Conservation (phyloP, 2,797 vertebrate species). For the Cuniculus paca region DNA sequence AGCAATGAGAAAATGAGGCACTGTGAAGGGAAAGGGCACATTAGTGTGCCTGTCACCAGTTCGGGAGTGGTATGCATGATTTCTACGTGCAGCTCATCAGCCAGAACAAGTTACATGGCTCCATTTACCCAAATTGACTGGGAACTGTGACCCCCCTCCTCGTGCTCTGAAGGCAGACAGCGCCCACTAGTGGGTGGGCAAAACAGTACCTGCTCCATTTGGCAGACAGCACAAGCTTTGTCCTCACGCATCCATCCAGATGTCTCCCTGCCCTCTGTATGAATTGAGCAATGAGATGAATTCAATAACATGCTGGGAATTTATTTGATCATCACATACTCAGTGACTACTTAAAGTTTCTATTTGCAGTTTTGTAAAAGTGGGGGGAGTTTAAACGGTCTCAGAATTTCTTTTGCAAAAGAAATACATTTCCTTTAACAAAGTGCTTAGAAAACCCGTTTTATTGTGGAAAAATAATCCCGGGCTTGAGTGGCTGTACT, state of each 20-base stretch:
- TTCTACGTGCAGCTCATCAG: neutral
- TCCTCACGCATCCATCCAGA: too few species aligned
- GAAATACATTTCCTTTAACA: neutral
- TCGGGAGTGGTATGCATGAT: neutral
- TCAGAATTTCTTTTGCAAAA: neutral
- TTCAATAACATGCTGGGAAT: neutral
- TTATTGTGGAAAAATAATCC: neutral
- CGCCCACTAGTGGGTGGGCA: too few species aligned
- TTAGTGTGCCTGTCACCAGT: neutral
- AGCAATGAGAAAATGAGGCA: neutral
- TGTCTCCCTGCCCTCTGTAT: too few species aligned
- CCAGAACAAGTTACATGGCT: neutral
- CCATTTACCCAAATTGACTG: neutral
- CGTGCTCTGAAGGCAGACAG: neutral
- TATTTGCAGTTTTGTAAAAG: neutral
- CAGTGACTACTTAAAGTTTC: neutral
- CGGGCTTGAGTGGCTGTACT: neutral
- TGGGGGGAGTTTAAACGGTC: neutral
- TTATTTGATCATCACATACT: neutral
- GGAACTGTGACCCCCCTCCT: neutral
- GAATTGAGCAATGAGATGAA: neutral
- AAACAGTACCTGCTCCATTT: too few species aligned
- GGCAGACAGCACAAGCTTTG: neutral
- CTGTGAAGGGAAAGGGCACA: neutral
- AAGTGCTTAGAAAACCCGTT: neutral